Evolutionary conservation across 2,888 invertebrate species (phyloP).

Genomic region (Heliconius ethilla): DNA sequence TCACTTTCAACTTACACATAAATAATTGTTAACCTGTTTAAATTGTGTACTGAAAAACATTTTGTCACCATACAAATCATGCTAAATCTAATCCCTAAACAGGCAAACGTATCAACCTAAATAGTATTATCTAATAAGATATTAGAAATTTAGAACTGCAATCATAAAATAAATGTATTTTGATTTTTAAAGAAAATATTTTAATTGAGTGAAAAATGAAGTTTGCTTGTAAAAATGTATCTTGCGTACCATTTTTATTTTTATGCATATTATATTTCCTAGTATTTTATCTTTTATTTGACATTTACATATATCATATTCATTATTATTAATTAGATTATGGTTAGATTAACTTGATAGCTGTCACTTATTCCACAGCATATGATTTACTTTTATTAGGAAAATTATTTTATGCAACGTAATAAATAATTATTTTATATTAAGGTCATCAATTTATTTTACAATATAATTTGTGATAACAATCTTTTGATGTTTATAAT

Average conservation of each 20-base stretch:
- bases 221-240: conserved; percentile 6
- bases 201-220: not conserved
- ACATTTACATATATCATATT: conserved; percentile 16
- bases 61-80: not conserved
- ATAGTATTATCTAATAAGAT: not conserved
- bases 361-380: conserved; percentile 17
- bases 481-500: conserved; percentile 38
- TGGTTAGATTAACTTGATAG: conserved; percentile 13
- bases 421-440: conserved; percentile 36
- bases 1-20: not conserved
- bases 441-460: conserved; percentile 42
- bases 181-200: not conserved
- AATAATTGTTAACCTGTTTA: not conserved
- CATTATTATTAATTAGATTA: conserved; percentile 23
- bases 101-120: not conserved
- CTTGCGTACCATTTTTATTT: conserved; percentile 1
- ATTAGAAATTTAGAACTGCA: not conserved
- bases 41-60: not conserved
- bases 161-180: not conserved
- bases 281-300: conserved; percentile 15
- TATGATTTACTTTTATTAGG: conserved; percentile 24
- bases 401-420: conserved; percentile 24
- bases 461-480: conserved; percentile 41
- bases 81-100: not conserved
- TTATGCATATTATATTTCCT: conserved; percentile 12